A percentile compares a stretch with the other conserved stretches of the same genome.
These are phyloP conservation scores for Casuarius casuarius DNA, from an alignment of 2,113 vertebrate genomes.

Conservation along the genomic window DNA sequence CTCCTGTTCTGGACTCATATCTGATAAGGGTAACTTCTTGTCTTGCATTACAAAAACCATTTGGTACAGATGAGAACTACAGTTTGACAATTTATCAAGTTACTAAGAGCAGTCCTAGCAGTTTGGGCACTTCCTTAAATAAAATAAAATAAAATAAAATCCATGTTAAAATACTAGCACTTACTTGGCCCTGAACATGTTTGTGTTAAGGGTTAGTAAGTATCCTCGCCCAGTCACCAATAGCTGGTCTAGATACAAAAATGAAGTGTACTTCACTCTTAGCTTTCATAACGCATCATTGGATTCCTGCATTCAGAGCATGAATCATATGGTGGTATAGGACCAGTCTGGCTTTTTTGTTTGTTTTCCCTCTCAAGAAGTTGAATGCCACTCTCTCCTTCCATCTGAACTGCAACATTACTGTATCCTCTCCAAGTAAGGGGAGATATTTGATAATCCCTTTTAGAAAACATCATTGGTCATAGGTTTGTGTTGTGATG, in stretches of 20 bases:
- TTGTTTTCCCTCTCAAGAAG: background rate
- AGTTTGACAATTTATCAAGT: background rate
- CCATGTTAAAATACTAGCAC: background rate
- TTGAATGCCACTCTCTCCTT: background rate
- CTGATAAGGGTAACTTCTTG: background rate
- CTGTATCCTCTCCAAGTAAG: background rate
- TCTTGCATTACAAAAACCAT: background rate
- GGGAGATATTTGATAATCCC: background rate
- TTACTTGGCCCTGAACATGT: background rate
- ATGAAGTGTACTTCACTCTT: background rate
- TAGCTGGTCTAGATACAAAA: background rate
- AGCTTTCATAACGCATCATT: background rate
- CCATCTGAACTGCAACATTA: background rate
- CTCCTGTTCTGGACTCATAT: background rate
- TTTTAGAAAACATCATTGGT: background rate
- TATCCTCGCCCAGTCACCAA: too few relatives aligned
- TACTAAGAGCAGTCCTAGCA: background rate
- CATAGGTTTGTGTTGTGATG: background rate
- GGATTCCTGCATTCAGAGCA: background rate
- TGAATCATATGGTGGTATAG: background rate
- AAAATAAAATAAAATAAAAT: background rate
- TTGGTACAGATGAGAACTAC: background rate
- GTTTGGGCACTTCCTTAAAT: background rate
- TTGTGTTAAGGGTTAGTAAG: background rate
- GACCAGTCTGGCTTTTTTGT: background rate